Evolutionary conservation across 1,140 invertebrate genomes (phyloP).

Genomic region (Sycobia sp.): DNA sequence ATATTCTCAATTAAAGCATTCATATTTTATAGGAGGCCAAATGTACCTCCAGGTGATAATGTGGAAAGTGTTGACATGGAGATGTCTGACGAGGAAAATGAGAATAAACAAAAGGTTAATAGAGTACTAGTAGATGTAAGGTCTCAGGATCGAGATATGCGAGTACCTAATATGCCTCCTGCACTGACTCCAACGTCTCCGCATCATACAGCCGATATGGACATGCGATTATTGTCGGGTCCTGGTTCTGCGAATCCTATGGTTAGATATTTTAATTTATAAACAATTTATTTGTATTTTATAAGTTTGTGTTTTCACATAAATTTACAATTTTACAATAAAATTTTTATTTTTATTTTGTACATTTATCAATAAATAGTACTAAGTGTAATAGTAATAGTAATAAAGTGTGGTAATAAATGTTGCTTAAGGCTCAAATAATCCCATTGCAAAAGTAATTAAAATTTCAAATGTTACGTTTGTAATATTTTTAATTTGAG

Average conservation of each 20-base stretch:
- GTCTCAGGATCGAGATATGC: constrained; percentile 56
- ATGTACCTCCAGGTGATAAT: constrained; percentile 64
- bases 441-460: too few species aligned
- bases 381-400: too few species aligned
- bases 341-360: too few species aligned
- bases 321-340: too few species aligned
- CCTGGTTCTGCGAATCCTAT: constrained; percentile 35
- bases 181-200: constrained; percentile 23
- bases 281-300: too few species aligned
- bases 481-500: too few species aligned
- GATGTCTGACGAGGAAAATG: constrained; percentile 71
- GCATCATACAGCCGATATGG: constrained; percentile 48
- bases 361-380: too few species aligned
- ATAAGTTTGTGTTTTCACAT: too few species aligned
- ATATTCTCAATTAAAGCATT: too few species aligned
- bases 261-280: constrained; percentile 5
- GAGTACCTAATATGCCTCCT: constrained; percentile 36
- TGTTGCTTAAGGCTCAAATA: too few species aligned
- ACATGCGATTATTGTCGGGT: constrained; percentile 57
- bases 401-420: too few species aligned
- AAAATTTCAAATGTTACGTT: too few species aligned
- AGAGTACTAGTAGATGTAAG: constrained; percentile 55
- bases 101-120: constrained; percentile 52
- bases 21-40: constrained; percentile 50
- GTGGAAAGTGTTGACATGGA: constrained; percentile 75